Conservation (phyloP, 2,113 vertebrate genomes). For the Grus americana region DNA sequence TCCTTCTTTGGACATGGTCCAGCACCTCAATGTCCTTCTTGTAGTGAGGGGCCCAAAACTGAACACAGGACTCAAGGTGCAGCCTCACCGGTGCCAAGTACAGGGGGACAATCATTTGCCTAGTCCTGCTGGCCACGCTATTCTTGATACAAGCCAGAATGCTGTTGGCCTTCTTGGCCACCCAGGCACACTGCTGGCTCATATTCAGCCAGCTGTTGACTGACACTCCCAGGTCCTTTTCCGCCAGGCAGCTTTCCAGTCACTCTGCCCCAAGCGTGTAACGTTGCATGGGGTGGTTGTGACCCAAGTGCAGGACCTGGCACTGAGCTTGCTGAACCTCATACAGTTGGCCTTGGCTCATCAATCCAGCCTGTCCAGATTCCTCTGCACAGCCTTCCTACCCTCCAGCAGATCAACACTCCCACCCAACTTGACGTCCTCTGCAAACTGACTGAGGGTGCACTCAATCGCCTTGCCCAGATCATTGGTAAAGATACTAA, state of each 20-base stretch:
- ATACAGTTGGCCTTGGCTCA: accelerated
- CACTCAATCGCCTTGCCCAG: accelerated
- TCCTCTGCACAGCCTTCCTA: background rate
- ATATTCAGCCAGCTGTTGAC: background rate
- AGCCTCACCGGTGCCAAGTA: accelerated
- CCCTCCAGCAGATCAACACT: background rate
- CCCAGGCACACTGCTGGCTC: background rate
- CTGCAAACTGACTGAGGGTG: background rate
- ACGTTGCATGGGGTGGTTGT: too few relatives aligned
- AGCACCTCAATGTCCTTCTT: background rate
- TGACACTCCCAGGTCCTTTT: background rate
- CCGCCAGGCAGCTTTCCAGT: background rate
- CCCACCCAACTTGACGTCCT: accelerated
- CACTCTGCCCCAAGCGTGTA: background rate
- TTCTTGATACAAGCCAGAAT: background rate
- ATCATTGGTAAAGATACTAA: background rate
- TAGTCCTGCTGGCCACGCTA: too few relatives aligned
- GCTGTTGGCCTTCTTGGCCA: background rate
- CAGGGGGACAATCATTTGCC: too few relatives aligned
- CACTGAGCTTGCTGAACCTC: background rate
- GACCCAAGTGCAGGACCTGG: background rate
- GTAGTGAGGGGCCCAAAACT: background rate
- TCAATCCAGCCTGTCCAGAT: background rate
- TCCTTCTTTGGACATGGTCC: accelerated
- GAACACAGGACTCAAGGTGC: accelerated